phyloP scores from a whole-genome alignment of 2,888 invertebrate genomes.

The Geophilus truncorum region DNA sequence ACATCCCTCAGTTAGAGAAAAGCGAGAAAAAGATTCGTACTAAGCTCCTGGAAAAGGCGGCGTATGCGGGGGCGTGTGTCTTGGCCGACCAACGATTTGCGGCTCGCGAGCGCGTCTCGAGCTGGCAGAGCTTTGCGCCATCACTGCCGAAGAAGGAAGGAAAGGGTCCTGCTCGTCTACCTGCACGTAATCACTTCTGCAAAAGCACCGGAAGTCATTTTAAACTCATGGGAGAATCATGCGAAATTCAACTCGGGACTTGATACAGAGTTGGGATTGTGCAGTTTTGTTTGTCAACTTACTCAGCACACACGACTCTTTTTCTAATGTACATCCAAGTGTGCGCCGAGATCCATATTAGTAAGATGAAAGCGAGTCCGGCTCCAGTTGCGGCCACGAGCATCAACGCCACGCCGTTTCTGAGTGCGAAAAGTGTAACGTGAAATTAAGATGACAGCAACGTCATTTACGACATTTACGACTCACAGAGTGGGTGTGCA shows the following conservation, averaged over 20 bases:
- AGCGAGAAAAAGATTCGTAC: slow-evolving; percentile 38
- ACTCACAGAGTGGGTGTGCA: slow-evolving; percentile 72
- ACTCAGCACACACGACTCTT: slow-evolving; percentile 38
- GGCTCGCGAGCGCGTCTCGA: slow-evolving; percentile 35
- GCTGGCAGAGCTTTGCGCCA: slow-evolving; percentile 56
- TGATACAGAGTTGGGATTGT: too few species aligned
- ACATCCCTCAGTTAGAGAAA: neutral
- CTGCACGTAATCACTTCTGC: slow-evolving; percentile 49
- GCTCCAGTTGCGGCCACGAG: slow-evolving; percentile 78
- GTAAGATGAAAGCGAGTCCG: slow-evolving; percentile 81
- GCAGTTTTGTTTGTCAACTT: neutral
- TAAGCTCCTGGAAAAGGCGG: slow-evolving; percentile 42
- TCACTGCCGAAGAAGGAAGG: slow-evolving; percentile 58
- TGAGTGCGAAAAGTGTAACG: slow-evolving; percentile 34
- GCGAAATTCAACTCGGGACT: neutral
- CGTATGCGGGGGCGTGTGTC: slow-evolving; percentile 42
- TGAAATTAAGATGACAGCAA: neutral
- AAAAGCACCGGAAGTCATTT: too few species aligned
- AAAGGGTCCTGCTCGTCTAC: slow-evolving; percentile 80
- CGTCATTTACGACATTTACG: neutral
- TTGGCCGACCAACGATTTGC: slow-evolving; percentile 32
- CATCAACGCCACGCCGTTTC: slow-evolving; percentile 71
- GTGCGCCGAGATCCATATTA: slow-evolving; percentile 91
- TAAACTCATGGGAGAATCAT: too few species aligned
- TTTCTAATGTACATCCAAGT: slow-evolving; percentile 95